Percentiles rank a stretch among this genome's conserved stretches.
Evolutionary conservation across 2,113 vertebrate species (phyloP).

Genomic region (Ibidorhyncha struthersii): DNA sequence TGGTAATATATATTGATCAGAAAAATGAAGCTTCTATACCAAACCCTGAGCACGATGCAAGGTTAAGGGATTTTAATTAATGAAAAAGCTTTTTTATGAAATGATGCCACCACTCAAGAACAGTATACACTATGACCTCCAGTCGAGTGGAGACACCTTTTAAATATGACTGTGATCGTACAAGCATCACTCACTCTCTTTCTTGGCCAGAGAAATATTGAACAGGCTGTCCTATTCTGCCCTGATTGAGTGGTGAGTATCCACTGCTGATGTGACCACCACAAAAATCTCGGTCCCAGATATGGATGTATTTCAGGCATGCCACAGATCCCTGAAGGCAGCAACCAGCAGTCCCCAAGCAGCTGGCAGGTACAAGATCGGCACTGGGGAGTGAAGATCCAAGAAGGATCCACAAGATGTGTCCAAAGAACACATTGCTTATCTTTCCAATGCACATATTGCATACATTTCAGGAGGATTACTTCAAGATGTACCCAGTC

Average conservation of each 20-base stretch:
- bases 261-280: not conserved
- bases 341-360: not conserved
- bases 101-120: slow-evolving; percentile 18
- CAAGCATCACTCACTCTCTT: not conserved
- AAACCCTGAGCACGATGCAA: slow-evolving; percentile 22
- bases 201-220: not conserved
- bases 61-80: slow-evolving; percentile 69
- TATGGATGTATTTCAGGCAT: not conserved
- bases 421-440: not conserved
- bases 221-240: not conserved
- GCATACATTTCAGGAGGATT: not conserved
- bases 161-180: not conserved
- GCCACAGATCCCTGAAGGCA: not conserved
- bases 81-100: slow-evolving; percentile 64
- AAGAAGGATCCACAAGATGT: not conserved
- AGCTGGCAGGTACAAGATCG: not conserved
- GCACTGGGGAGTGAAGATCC: not conserved
- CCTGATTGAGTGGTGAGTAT: not conserved
- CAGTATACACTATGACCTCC: slow-evolving; percentile 3
- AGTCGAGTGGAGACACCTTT: slow-evolving; percentile 8
- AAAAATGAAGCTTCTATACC: slow-evolving; percentile 43
- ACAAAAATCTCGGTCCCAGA: not conserved
- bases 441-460: not conserved
- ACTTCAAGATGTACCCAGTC: not conserved
- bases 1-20: slow-evolving; percentile 64